Evolutionary conservation across 2,888 invertebrate genomes (phyloP).

Genomic region (Acronicta psi): DNA sequence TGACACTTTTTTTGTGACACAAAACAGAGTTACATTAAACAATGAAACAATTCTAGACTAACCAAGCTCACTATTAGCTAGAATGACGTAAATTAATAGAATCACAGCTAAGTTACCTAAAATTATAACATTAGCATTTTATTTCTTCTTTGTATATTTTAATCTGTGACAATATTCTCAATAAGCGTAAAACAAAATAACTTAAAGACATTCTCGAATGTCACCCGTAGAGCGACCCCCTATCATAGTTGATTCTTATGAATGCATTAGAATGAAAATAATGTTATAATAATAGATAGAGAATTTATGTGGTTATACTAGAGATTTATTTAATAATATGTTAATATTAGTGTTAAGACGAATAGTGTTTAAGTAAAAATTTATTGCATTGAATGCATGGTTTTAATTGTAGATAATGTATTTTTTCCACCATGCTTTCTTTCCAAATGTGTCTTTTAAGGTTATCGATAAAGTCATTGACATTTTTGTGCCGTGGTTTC

Average conservation of each 20-base stretch:
- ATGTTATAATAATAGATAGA: slow-evolving; percentile 72
- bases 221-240: slow-evolving; percentile 58
- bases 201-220: slow-evolving; percentile 33
- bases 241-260: slow-evolving; percentile 78
- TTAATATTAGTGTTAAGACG: slow-evolving; percentile 69
- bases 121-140: background rate
- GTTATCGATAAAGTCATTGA: slow-evolving; percentile 48
- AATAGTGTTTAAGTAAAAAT: slow-evolving; percentile 59
- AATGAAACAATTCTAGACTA: too few species aligned
- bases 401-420: slow-evolving; percentile 63
- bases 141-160: slow-evolving; percentile 8
- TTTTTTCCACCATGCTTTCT: slow-evolving; percentile 61
- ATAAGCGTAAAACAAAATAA: slow-evolving; percentile 22
- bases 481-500: slow-evolving; percentile 24
- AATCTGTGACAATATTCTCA: slow-evolving; percentile 22
- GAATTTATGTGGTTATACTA: slow-evolving; percentile 81
- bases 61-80: too few species aligned
- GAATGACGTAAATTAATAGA: too few species aligned
- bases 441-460: slow-evolving; percentile 56
- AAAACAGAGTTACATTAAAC: too few species aligned
- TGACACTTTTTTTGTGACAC: too few species aligned
- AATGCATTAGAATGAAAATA: slow-evolving; percentile 74
- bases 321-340: slow-evolving; percentile 76
- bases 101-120: too few species aligned
- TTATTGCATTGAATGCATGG: slow-evolving; percentile 80